Evolutionary conservation across 2,888 invertebrate species (phyloP).

Genomic region (Exephanes ischioxanthus): DNA sequence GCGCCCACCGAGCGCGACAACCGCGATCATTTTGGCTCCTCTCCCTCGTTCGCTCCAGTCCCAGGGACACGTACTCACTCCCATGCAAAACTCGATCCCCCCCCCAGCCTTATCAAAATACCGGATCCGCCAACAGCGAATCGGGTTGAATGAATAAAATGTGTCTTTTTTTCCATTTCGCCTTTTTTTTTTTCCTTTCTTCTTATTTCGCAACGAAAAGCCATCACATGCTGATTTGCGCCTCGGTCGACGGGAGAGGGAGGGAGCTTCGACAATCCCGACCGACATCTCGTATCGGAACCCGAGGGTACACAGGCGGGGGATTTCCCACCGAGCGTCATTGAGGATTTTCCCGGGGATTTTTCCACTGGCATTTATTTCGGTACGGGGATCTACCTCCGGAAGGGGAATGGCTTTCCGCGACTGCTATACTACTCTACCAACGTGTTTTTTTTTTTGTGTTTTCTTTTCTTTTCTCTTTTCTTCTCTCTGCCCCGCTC

Average conservation of each 20-base stretch:
- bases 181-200: background rate
- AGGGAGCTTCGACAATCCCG: slow-evolving; percentile 18
- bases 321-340: slow-evolving; percentile 25
- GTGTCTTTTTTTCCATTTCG: background rate
- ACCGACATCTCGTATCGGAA: slow-evolving; percentile 17
- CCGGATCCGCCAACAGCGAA: background rate
- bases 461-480: background rate
- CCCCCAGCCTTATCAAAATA: slow-evolving; percentile 16
- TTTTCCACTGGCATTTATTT: slow-evolving; percentile 38
- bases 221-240: slow-evolving; percentile 21
- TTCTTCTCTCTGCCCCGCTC: slow-evolving; percentile 18
- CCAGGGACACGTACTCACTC: background rate
- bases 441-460: slow-evolving; percentile 1
- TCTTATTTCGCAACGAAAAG: slow-evolving; percentile 1
- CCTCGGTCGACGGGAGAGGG: background rate
- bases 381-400: slow-evolving; percentile 3
- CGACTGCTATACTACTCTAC: slow-evolving; percentile 31
- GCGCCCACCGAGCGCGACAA: slow-evolving; percentile 10
- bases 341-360: slow-evolving; percentile 50
- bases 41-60: background rate
- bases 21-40: slow-evolving; percentile 41
- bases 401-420: slow-evolving; percentile 41
- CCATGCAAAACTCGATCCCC: background rate
- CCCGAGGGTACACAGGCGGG: background rate
- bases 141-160: slow-evolving; percentile 38